Conservation (phyloP, 1,140 invertebrate species). For the Ridgeia piscesae region DNA sequence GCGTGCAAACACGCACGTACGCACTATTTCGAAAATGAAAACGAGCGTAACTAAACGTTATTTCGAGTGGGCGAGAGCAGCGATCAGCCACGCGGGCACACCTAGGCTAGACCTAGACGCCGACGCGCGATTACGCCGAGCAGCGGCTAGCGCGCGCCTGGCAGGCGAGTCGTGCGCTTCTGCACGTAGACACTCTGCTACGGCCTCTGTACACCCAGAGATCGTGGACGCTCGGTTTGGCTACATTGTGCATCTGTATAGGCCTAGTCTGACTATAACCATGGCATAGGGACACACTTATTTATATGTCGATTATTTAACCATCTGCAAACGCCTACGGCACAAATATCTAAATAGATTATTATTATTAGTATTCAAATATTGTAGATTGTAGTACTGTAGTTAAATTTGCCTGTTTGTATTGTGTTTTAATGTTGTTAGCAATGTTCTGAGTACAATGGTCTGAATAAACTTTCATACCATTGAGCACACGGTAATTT, state of each 20-base stretch:
- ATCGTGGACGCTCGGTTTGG: background rate
- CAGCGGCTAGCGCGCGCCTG: no score
- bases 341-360: background rate
- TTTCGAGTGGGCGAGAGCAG: background rate
- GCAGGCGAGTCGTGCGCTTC: background rate
- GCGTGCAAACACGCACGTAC: background rate
- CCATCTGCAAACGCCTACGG: background rate
- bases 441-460: no score
- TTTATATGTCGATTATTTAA: background rate
- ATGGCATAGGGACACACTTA: no score
- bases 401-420: no score
- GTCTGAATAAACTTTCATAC: no score
- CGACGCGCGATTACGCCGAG: background rate
- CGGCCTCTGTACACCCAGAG: background rate
- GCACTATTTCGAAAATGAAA: background rate
- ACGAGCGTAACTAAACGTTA: background rate
- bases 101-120: background rate
- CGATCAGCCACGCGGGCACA: background rate
- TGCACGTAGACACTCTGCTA: background rate
- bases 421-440: no score
- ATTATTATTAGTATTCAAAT: no score
- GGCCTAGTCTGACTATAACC: no score
- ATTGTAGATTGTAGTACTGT: no score
- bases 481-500: no score
- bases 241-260: no score